A percentile compares a stretch with the other conserved stretches of the same genome.
Conservation (phyloP, 2,888 invertebrate species). For the Siphonodentalium dalli region DNA sequence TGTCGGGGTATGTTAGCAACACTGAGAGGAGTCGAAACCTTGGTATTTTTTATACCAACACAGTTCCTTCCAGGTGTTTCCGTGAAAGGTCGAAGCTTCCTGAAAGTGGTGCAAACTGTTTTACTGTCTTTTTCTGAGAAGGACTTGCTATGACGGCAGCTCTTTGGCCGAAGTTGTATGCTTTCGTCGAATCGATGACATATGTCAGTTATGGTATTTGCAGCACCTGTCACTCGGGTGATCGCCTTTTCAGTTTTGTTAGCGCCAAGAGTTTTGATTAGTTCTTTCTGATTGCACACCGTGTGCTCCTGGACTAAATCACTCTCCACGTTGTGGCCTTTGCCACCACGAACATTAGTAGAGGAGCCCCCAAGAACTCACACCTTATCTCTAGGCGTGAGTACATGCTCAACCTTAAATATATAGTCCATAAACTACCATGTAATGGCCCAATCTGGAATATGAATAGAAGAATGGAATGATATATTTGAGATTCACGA, state of each 20-base stretch:
- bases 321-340: slow-evolving; percentile 16
- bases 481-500: slow-evolving; percentile 11
- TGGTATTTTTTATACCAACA: slow-evolving; percentile 4
- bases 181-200: slow-evolving; percentile 10
- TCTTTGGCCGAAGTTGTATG: slow-evolving; percentile 5
- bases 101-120: background rate
- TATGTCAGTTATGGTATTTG: slow-evolving; percentile 7
- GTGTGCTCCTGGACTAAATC: slow-evolving; percentile 20
- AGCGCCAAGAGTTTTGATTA: slow-evolving; percentile 21
- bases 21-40: background rate
- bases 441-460: slow-evolving; percentile 18
- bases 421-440: slow-evolving; percentile 23
- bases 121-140: background rate
- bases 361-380: slow-evolving; percentile 22
- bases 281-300: slow-evolving; percentile 14
- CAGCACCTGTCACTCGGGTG: slow-evolving; percentile 16
- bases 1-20: background rate
- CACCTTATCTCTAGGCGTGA: slow-evolving; percentile 15
- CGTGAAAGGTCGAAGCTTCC: slow-evolving; percentile 9
- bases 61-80: slow-evolving; percentile 10
- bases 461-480: slow-evolving; percentile 21
- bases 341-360: slow-evolving; percentile 18
- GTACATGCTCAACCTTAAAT: slow-evolving; percentile 10
- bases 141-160: slow-evolving; percentile 3
- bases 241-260: slow-evolving; percentile 21